Base-by-base conservation (phyloP, 2,888 invertebrate genomes). In the Archips crataeganus region DNA sequence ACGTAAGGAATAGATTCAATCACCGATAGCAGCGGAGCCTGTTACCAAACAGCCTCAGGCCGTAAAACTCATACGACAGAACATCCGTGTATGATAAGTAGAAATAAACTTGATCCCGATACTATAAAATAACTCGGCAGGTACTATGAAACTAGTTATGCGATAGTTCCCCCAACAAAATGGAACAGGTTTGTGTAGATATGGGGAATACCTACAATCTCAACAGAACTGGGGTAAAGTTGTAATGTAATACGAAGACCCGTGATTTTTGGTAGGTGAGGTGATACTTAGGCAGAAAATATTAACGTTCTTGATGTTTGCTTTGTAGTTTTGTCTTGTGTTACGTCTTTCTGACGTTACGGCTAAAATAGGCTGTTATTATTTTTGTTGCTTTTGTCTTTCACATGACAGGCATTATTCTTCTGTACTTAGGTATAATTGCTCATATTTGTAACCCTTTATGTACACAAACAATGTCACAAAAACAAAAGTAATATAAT, bases 51-150 rank as follows among this genome's bases (percentile, higher is more conserved):
- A 61, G 61, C 69, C 69, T 9, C 13, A 8, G 15, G 61, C 49
- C 39, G 49, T 61, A 69, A 54, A 70, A 32, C 23, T 59, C 47
- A 47, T 68, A 8, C 42, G 61, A 36, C 51, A 36, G 34, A 70
- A 51, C n/a, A 54, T 54, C 23, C 61, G 49, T 61, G 32, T 65
- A 63, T 63, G 36, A 62, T 54, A 70, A 54, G 61, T 61, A 39
- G 54, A 70, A 70, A 70, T 63, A 63, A 70, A 69, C 69, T 61
- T 61, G 49, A 49, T 51, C 61, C 36, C n/a, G 15, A 60, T 60
- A 49, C 60, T 45, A 51, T 61, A 51, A 23, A 68, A 45, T 49
- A 65, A 65, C 32, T 65, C 36, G 36, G 51, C 65, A 65, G 51
- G 65, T 51, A 51, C 65, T 51, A 36, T 23, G 51, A 36, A 65